phyloP scores from a whole-genome alignment of 1,140 invertebrate genomes.

The Lethrus apterus region DNA sequence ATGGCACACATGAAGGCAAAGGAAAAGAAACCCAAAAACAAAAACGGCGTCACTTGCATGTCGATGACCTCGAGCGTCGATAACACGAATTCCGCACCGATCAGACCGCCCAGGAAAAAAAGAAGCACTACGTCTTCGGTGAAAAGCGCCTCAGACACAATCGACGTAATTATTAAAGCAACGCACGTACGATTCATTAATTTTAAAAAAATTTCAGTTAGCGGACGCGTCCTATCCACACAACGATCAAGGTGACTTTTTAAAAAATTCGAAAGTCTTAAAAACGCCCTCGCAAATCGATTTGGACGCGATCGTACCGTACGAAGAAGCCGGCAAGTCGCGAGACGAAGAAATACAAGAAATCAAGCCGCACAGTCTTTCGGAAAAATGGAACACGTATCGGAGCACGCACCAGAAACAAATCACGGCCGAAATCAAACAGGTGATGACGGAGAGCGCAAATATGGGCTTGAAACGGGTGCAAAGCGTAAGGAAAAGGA shows the following conservation, averaged over 20 bases:
- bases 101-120: conserved; percentile 52
- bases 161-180: conserved; percentile 30
- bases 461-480: conserved; percentile 45
- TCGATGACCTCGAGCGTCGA: conserved; percentile 31
- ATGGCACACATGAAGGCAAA: conserved; percentile 67
- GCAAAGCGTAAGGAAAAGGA: conserved; percentile 41
- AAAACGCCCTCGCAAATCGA: conserved; percentile 40
- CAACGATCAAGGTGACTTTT: no score
- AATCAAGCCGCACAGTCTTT: conserved; percentile 39
- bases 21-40: conserved; percentile 51
- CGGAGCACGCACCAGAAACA: conserved; percentile 44
- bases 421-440: conserved; percentile 38
- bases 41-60: conserved; percentile 51
- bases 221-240: conserved; percentile 10
- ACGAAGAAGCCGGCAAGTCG: conserved; percentile 46
- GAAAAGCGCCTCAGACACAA: conserved; percentile 50
- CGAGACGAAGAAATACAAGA: conserved; percentile 40
- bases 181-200: conserved; percentile 14
- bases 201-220: conserved; percentile 3
- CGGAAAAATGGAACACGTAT: conserved; percentile 39
- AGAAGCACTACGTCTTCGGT: conserved; percentile 50
- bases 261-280: conserved; percentile 35
- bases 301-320: conserved; percentile 39
- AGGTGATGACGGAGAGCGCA: conserved; percentile 33
- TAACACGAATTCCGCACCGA: conserved; percentile 40